These are phyloP conservation scores for Temnothorax rugatulus DNA, from an alignment of 2,888 invertebrate species.

Conservation along the genomic window DNA sequence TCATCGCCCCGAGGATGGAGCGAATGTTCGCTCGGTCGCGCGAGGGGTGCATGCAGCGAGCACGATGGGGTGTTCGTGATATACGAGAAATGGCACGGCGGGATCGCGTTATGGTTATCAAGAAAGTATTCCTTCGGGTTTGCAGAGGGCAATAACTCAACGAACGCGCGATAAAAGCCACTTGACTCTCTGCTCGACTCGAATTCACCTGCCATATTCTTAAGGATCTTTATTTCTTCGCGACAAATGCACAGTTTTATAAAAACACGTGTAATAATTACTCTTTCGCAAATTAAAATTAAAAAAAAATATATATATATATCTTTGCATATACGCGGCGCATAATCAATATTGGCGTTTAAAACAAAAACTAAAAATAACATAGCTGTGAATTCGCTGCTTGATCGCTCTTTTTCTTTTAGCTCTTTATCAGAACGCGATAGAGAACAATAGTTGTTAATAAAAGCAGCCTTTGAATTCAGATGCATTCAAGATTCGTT, in stretches of 20 bases:
- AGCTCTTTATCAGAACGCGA: not conserved
- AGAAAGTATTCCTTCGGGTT: constrained; percentile 56
- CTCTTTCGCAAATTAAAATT: not conserved
- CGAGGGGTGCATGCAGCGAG: not conserved
- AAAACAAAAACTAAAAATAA: not conserved
- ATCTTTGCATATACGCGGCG: not conserved
- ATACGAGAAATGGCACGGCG: constrained; percentile 41
- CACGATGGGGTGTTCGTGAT: constrained; percentile 45
- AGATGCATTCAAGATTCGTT: constrained; percentile 21
- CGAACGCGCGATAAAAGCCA: constrained; percentile 47
- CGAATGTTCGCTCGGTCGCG: constrained; percentile 34
- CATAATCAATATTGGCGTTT: not conserved
- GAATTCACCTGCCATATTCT: constrained; percentile 14
- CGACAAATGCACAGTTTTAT: not conserved
- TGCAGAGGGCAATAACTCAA: constrained; percentile 50
- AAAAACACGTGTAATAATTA: not conserved
- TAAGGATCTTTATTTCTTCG: not conserved
- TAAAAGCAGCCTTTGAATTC: constrained; percentile 3
- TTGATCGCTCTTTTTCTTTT: not conserved
- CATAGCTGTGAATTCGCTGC: not conserved
- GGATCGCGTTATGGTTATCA: constrained; percentile 57
- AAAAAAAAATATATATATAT: not conserved
- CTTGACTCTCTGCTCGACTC: constrained; percentile 36
- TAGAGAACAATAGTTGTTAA: constrained; percentile 13
- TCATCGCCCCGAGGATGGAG: constrained; percentile 70